phyloP scores from a whole-genome alignment of 2,797 vertebrate genomes.

The Notamacropus eugenii region DNA sequence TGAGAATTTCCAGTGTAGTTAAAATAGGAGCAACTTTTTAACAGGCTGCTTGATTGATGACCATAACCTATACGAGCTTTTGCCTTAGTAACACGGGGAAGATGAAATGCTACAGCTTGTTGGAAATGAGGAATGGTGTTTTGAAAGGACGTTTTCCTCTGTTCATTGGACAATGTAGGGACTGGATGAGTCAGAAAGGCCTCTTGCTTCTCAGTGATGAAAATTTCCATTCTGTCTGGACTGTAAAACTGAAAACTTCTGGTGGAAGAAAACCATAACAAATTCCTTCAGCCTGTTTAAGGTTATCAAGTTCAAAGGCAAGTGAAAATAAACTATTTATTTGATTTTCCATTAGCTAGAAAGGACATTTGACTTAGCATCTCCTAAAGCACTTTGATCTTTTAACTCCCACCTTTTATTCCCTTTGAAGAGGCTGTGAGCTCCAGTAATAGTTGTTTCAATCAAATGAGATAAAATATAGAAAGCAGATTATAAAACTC shows the following conservation, averaged over 20 bases:
- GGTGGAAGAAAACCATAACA: constrained; percentile 1
- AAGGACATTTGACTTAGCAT: constrained; percentile 13
- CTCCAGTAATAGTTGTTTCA: constrained; percentile 15
- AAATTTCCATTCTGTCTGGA: constrained; percentile 53
- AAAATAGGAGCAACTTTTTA: constrained; percentile 78
- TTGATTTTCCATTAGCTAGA: constrained; percentile 37
- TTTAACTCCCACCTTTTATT: constrained; percentile 7
- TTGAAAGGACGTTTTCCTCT: constrained; percentile 53
- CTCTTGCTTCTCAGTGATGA: constrained; percentile 48
- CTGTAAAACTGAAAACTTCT: constrained; percentile 4
- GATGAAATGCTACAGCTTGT: constrained; percentile 74
- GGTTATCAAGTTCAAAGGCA: constrained; percentile 47
- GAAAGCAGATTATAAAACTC: background rate
- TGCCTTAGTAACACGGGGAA: constrained; percentile 65
- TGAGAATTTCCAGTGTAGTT: constrained; percentile 73
- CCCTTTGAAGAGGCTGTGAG: constrained; percentile 31
- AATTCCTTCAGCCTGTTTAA: background rate
- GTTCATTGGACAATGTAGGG: constrained; percentile 45
- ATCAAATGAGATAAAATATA: background rate
- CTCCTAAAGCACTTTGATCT: constrained; percentile 41
- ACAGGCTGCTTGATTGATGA: constrained; percentile 74
- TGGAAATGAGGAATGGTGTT: constrained; percentile 69
- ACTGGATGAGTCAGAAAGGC: background rate
- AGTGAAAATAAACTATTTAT: constrained; percentile 36
- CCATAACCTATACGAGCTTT: constrained; percentile 74